Evolutionary conservation across 2,113 vertebrate genomes (phyloP).

Genomic region (Malurus alboscapulatus): DNA sequence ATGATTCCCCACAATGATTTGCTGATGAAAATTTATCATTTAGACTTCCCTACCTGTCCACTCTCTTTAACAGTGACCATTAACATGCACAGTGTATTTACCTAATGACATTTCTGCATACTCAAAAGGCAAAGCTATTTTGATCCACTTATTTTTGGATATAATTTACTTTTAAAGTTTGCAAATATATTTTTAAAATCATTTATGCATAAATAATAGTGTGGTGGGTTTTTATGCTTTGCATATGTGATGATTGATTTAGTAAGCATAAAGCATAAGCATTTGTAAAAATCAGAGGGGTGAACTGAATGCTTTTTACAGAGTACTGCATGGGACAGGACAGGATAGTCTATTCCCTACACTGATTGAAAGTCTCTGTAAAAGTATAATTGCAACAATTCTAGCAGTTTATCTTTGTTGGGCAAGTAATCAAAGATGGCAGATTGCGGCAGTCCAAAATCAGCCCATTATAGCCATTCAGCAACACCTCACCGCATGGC

Average conservation of each 20-base stretch:
- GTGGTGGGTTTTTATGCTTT: neutral
- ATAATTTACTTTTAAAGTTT: neutral
- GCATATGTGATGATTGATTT: neutral
- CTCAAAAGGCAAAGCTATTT: neutral
- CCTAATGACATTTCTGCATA: neutral
- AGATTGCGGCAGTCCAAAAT: neutral
- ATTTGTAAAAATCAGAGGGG: neutral
- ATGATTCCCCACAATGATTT: neutral
- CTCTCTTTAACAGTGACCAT: neutral
- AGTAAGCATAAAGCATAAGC: neutral
- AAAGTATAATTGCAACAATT: neutral
- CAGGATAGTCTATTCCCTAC: neutral
- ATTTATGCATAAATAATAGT: neutral
- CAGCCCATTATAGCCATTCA: neutral
- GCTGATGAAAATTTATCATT: neutral
- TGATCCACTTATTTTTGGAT: neutral
- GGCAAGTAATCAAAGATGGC: neutral
- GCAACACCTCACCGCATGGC: neutral
- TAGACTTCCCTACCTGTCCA: neutral
- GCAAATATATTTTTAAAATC: accelerated
- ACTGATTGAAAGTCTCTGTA: neutral
- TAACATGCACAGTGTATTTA: neutral
- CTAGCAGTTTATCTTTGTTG: neutral
- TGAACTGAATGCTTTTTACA: neutral
- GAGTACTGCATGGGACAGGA: neutral